These are phyloP conservation scores for Tragelaphus buxtoni DNA, from an alignment of 2,113 vertebrate species.

Conservation along the genomic window DNA sequence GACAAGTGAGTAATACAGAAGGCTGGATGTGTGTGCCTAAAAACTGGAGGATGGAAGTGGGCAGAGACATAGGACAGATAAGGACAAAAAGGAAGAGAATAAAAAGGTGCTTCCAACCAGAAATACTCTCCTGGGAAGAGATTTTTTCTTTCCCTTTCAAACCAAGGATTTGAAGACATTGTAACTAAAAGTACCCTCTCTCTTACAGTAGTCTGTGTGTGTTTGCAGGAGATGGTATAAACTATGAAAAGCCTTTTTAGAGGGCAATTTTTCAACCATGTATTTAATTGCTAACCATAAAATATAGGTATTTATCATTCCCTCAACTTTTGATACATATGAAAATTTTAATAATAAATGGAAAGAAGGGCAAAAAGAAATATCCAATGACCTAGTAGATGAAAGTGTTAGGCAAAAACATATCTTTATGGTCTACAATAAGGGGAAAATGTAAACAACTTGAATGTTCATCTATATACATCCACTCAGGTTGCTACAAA, in stretches of 20 bases:
- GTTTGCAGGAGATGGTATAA: background rate
- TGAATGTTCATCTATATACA: background rate
- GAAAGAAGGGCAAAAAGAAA: background rate
- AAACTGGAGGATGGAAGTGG: background rate
- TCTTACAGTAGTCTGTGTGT: background rate
- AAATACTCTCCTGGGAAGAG: background rate
- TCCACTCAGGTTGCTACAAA: background rate
- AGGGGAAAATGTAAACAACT: background rate
- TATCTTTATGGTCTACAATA: background rate
- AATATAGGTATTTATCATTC: background rate
- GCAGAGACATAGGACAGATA: background rate
- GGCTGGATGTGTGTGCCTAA: background rate
- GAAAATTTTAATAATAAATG: slow-evolving; percentile 11
- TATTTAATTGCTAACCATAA: background rate
- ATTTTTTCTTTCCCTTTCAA: background rate
- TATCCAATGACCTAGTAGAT: background rate
- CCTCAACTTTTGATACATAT: background rate
- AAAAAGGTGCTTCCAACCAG: background rate
- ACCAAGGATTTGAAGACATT: background rate
- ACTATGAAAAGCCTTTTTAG: background rate
- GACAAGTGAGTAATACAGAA: background rate
- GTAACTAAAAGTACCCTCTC: background rate
- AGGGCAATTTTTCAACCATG: background rate
- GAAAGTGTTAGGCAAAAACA: background rate
- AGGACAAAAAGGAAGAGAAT: background rate